Conservation (phyloP, 2,888 invertebrate genomes). For the Neoaliturus tenellus region DNA sequence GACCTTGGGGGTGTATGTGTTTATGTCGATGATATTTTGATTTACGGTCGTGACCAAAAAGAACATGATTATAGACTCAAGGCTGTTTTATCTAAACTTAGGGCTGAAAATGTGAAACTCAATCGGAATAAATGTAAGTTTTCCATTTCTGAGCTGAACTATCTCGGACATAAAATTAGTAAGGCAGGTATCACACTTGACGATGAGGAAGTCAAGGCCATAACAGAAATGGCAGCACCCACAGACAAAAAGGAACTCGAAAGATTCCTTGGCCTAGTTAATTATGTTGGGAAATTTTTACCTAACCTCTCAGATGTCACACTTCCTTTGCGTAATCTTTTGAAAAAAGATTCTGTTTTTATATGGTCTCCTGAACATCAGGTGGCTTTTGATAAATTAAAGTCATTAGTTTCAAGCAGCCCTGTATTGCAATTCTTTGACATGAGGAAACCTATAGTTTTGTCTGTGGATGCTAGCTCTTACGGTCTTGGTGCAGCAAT, state of each 20-base stretch:
- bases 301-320: conserved; percentile 65
- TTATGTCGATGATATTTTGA: too few species aligned
- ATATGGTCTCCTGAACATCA: conserved; percentile 57
- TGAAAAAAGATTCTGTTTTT: conserved; percentile 62
- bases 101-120: too few species aligned
- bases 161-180: conserved; percentile 53
- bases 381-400: conserved; percentile 57
- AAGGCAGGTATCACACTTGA: conserved; percentile 62
- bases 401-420: background rate
- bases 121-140: conserved; percentile 57
- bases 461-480: conserved; percentile 44
- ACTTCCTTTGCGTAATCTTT: conserved; percentile 62
- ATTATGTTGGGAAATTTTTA: conserved; percentile 67
- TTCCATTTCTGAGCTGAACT: conserved; percentile 28
- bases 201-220: conserved; percentile 63
- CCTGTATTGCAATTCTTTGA: conserved; percentile 53
- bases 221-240: conserved; percentile 63
- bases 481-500: conserved; percentile 53
- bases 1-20: too few species aligned
- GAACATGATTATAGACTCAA: too few species aligned
- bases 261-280: conserved; percentile 67
- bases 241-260: conserved; percentile 66
- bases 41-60: too few species aligned
- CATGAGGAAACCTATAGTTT: conserved; percentile 12
- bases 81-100: too few species aligned